phyloP scores from a whole-genome alignment of 2,888 invertebrate species.

The Taenaris catops region DNA sequence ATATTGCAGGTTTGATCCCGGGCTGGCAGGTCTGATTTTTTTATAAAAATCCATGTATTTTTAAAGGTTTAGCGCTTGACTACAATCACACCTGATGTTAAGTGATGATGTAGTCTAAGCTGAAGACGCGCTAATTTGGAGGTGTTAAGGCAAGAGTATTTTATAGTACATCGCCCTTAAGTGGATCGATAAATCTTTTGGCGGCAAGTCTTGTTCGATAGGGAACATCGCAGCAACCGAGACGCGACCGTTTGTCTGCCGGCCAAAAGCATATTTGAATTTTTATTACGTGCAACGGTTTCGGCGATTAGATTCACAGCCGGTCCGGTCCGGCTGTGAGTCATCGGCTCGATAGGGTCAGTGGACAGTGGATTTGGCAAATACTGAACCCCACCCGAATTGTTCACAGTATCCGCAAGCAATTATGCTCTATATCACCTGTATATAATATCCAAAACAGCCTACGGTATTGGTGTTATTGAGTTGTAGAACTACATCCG shows the following conservation, averaged over 20 bases:
- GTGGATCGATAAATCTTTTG: too few species aligned
- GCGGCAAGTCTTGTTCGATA: too few species aligned
- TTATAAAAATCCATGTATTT: too few species aligned
- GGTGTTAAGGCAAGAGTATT: too few species aligned
- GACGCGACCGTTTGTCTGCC: slow-evolving; percentile 31
- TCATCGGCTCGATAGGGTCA: slow-evolving; percentile 47
- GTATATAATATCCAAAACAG: slow-evolving; percentile 13
- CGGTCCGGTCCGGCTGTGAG: slow-evolving; percentile 47
- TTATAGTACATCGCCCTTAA: too few species aligned
- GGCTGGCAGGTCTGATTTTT: too few species aligned
- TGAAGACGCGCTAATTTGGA: too few species aligned
- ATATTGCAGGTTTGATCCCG: too few species aligned
- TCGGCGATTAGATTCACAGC: slow-evolving; percentile 39
- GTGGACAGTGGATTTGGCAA: slow-evolving; percentile 32
- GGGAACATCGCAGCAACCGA: slow-evolving; percentile 21
- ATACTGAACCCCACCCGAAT: slow-evolving; percentile 17
- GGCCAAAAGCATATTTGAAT: slow-evolving; percentile 28
- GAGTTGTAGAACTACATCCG: slow-evolving; percentile 4
- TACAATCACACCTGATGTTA: neutral
- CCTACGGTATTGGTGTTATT: neutral
- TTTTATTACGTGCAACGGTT: slow-evolving; percentile 33
- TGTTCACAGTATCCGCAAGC: slow-evolving; percentile 9
- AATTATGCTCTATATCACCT: slow-evolving; percentile 13
- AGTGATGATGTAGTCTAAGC: too few species aligned
- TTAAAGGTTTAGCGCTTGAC: too few species aligned